phyloP scores from a whole-genome alignment of 2,888 invertebrate genomes.

The Spodoptera exigua region DNA sequence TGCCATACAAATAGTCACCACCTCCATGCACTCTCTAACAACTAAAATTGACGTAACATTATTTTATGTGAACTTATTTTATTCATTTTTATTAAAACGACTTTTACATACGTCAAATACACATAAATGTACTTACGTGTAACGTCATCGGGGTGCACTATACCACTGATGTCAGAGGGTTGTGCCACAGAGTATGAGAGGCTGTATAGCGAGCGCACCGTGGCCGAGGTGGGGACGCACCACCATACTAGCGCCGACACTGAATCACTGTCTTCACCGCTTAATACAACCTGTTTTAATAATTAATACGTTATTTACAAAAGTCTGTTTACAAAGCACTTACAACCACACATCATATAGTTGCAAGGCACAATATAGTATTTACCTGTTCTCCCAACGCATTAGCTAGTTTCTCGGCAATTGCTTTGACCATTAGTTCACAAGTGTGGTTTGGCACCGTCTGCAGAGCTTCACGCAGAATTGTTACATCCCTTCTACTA shows the following conservation, averaged over 20 bases:
- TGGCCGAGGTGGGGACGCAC: conserved; percentile 82
- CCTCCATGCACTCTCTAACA: conserved; percentile 97
- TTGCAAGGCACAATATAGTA: background rate
- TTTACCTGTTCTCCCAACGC: conserved; percentile 93
- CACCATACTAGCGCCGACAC: conserved; percentile 83
- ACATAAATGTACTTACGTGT: conserved; percentile 78
- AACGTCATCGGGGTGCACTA: conserved; percentile 91
- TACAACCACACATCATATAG: background rate
- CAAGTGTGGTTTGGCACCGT: conserved; percentile 95
- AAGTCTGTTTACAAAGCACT: background rate
- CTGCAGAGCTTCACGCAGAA: conserved; percentile 95
- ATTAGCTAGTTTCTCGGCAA: conserved; percentile 95
- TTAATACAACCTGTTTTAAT: conserved; percentile 77
- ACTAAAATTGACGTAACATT: conserved; percentile 80
- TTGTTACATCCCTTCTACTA: conserved; percentile 88
- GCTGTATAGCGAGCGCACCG: conserved; percentile 82
- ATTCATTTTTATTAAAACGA: no score
- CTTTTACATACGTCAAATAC: no score
- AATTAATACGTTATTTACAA: background rate
- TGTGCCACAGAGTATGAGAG: conserved; percentile 82
- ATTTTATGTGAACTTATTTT: background rate
- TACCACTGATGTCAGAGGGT: conserved; percentile 69
- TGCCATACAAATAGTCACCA: conserved; percentile 96
- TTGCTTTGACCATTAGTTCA: conserved; percentile 95
- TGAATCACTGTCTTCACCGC: conserved; percentile 78